Evolutionary conservation across 2,888 invertebrate species (phyloP), one percentile per base, ranked within the genome.

Genomic region (Orthosia gracilis): DNA sequence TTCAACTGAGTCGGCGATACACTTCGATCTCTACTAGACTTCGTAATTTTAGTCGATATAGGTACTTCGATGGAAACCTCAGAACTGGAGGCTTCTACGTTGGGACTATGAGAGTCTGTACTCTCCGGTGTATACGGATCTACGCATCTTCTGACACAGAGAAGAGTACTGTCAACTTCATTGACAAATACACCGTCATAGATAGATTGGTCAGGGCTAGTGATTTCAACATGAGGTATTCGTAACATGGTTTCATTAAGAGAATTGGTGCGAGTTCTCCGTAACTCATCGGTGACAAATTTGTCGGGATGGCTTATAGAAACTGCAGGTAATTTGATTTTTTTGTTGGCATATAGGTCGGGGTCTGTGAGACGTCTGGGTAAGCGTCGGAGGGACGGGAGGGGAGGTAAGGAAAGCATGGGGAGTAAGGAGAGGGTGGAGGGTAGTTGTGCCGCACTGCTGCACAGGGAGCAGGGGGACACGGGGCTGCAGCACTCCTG

Each of bases 111-210:
- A 31, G 98, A 98, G 88, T 98, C 98, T 82, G 97, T 97, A 91
- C 98, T 98, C 89, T 98, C 98, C n/a, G 98, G 98, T 0, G 98
- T 98, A 87, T 98, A 98, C 0, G 98, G 98, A 86, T 98, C 98
- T 88, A 97, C 94, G 88, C 94, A 95, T 5, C 85, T 92, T 2
- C 89, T 82, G 0, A 94, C 94, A 13, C 92, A 92, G 0, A 97
- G 89, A 45, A 97, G 89, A 1, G 96, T 95, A 7, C 94, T 95
- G 84, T 97, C 97, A 17, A 97, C 92, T 70, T 97, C 96, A 83
- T 97, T 97, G 0, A 97, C 95, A 74, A 97, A 97, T 18, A 97
- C 94, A 0, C 92, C 92, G 31, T 95, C 94, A 68, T 82, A 91
- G 63, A 92, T 94, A 0, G 88, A 93, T 62, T 92, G 94, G 73